Conservation (phyloP, 2,113 vertebrate genomes). For the Cettia cetti region DNA sequence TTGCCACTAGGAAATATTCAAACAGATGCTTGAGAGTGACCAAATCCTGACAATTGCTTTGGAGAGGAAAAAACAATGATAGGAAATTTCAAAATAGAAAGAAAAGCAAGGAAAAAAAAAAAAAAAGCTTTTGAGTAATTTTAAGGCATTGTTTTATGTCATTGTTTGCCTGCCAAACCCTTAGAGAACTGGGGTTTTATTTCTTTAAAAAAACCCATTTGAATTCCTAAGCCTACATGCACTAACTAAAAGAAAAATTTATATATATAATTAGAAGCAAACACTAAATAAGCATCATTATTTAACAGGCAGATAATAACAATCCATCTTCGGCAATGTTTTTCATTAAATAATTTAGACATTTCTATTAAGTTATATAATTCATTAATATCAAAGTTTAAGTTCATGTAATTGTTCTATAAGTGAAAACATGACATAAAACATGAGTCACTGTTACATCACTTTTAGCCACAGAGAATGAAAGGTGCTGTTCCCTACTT, state of each 20-base stretch:
- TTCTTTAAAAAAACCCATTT: background rate
- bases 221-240: background rate
- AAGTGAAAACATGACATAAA: background rate
- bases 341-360: background rate
- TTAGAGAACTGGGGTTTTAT: background rate
- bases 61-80: background rate
- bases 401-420: background rate
- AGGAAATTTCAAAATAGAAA: background rate
- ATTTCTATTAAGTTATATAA: background rate
- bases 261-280: background rate
- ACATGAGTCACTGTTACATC: fast-evolving
- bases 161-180: background rate
- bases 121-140: too few species aligned
- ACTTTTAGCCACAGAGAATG: background rate
- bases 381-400: background rate
- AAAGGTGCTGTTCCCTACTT: background rate
- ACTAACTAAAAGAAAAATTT: background rate
- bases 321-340: background rate
- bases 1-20: background rate
- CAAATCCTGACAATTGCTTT: background rate
- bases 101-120: background rate
- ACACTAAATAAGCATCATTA: background rate
- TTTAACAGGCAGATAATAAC: background rate
- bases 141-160: background rate
- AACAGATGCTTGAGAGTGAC: background rate